These are phyloP conservation scores for Lordiphosa stackelbergi DNA, from an alignment of 1,140 invertebrate species.

Conservation along the genomic window DNA sequence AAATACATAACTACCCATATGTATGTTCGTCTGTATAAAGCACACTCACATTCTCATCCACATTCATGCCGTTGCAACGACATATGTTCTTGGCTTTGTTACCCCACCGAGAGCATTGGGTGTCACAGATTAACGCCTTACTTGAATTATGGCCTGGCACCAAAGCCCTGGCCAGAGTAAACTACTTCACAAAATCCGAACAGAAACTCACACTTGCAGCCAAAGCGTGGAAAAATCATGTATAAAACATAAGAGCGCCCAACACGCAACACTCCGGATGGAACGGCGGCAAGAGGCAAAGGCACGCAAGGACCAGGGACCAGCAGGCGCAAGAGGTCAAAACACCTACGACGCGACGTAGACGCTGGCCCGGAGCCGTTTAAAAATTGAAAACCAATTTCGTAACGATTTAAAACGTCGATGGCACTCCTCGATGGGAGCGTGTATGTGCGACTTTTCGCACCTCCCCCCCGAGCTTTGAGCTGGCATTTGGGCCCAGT, in stretches of 20 bases:
- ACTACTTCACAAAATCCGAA: constrained; percentile 52
- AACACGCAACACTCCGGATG: constrained; percentile 47
- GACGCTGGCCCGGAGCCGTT: constrained; percentile 43
- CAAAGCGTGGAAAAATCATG: constrained; percentile 56
- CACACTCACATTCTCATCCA: constrained; percentile 9
- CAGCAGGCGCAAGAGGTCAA: constrained; percentile 9
- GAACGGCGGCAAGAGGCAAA: too few relatives aligned
- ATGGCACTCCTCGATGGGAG: constrained; percentile 24
- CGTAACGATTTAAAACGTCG: constrained; percentile 61
- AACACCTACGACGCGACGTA: constrained; percentile 27
- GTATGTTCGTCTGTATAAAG: too few relatives aligned
- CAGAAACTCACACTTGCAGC: constrained; percentile 28
- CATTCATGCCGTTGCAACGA: constrained; percentile 9
- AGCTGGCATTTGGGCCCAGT: constrained; percentile 47
- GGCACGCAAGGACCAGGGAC: constrained; percentile 45
- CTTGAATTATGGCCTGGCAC: constrained; percentile 54
- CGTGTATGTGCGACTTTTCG: constrained; percentile 62
- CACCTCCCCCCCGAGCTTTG: constrained; percentile 34
- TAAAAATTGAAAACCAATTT: constrained; percentile 76
- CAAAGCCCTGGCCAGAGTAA: constrained; percentile 22
- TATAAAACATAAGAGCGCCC: constrained; percentile 64
- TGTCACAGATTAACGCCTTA: constrained; percentile 66
- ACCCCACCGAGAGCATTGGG: constrained; percentile 27
- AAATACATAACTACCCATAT: constrained; percentile 24
- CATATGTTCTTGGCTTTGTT: constrained; percentile 33